Evolutionary conservation across 2,113 vertebrate genomes (phyloP).

Genomic region (Neoarius graeffei): DNA sequence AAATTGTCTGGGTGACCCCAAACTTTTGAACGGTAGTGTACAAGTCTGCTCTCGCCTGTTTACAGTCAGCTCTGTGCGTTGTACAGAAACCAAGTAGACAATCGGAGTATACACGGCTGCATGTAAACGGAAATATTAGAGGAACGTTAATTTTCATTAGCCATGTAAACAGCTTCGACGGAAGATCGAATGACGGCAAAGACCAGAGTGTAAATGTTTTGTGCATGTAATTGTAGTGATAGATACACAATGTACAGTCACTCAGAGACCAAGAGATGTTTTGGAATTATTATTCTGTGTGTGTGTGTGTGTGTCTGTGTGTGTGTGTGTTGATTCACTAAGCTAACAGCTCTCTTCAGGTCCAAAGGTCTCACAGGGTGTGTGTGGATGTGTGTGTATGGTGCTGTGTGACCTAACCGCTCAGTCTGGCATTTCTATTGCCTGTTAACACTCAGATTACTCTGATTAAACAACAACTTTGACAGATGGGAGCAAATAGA

Average conservation of each 20-base stretch:
- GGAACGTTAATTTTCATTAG: too few species aligned
- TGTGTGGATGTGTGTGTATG: slow-evolving; percentile 46
- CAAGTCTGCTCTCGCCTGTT: too few species aligned
- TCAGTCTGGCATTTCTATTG: slow-evolving; percentile 49
- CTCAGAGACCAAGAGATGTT: background rate
- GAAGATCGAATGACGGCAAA: too few species aligned
- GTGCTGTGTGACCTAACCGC: slow-evolving; percentile 51
- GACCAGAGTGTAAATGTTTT: too few species aligned
- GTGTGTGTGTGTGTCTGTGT: background rate
- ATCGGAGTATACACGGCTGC: too few species aligned
- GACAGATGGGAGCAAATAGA: slow-evolving; percentile 63
- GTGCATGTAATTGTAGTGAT: too few species aligned
- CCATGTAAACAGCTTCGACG: too few species aligned
- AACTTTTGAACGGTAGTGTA: too few species aligned
- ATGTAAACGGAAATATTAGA: too few species aligned
- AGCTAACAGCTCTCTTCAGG: slow-evolving; percentile 44
- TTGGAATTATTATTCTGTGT: slow-evolving; percentile 9
- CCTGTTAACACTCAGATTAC: slow-evolving; percentile 62
- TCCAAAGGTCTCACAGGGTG: slow-evolving; percentile 63
- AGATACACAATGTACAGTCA: background rate
- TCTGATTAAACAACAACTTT: slow-evolving; percentile 53
- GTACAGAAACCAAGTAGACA: too few species aligned
- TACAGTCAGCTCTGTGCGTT: too few species aligned
- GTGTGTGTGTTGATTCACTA: slow-evolving; percentile 44
- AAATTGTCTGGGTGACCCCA: too few species aligned